Conservation (phyloP, 2,888 invertebrate species). For the Molorchus minor region DNA sequence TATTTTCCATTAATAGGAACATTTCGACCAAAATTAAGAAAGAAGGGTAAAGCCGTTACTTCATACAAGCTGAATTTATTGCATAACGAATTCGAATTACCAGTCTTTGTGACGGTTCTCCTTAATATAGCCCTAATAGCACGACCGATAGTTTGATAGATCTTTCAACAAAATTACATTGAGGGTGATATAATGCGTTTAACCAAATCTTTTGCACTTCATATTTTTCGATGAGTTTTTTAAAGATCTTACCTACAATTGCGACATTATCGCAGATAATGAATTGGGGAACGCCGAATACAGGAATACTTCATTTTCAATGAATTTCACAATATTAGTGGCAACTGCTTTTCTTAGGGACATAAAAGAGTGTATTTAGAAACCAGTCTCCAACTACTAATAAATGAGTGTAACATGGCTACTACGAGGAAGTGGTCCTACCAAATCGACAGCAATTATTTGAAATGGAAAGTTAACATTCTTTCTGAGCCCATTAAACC, state of each 20-base stretch:
- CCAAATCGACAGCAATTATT: not conserved
- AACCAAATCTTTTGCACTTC: conserved; percentile 32
- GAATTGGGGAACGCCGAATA: conserved; percentile 35
- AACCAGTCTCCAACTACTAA: not conserved
- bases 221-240: conserved; percentile 22
- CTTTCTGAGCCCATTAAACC: conserved; percentile 41
- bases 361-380: not conserved
- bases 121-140: conserved; percentile 50
- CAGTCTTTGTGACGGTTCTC: too few species aligned
- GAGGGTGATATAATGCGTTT: conserved; percentile 50
- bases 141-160: conserved; percentile 47
- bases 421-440: not conserved
- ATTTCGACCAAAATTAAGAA: conserved; percentile 41
- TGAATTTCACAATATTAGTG: conserved; percentile 18
- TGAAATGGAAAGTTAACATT: conserved; percentile 26
- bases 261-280: conserved; percentile 39
- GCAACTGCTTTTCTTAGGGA: conserved; percentile 26
- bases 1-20: conserved; percentile 34
- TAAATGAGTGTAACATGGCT: not conserved
- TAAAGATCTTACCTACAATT: conserved; percentile 27
- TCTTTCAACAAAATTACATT: conserved; percentile 52
- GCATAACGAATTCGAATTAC: conserved; percentile 38
- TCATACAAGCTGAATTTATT: conserved; percentile 38
- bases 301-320: conserved; percentile 30
- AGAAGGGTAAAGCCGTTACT: conserved; percentile 43